These are phyloP conservation scores for Phrixothrix hirtus DNA, from an alignment of 2,888 invertebrate species.

Conservation along the genomic window DNA sequence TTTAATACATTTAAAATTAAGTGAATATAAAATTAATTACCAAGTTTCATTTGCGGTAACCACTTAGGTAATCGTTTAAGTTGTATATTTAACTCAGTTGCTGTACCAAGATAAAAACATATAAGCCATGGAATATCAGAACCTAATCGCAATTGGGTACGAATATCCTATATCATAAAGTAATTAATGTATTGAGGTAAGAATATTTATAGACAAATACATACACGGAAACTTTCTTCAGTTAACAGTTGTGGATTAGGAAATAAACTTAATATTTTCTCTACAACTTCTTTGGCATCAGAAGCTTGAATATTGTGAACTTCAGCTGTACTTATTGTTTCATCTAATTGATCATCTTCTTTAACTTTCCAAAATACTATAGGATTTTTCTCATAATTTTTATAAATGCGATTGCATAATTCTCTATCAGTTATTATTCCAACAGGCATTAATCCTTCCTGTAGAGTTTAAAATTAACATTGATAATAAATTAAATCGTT, in stretches of 20 bases:
- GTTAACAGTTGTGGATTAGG: slow-evolving; percentile 65
- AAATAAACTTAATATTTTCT: slow-evolving; percentile 62
- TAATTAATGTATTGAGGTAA: too few species aligned
- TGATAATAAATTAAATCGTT: background rate
- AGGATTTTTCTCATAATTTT: slow-evolving; percentile 43
- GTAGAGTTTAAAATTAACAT: slow-evolving; percentile 10
- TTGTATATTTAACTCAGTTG: slow-evolving; percentile 60
- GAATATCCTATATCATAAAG: slow-evolving; percentile 47
- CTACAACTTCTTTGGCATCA: slow-evolving; percentile 62
- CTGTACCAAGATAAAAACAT: slow-evolving; percentile 61
- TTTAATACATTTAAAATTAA: too few species aligned
- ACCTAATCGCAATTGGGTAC: slow-evolving; percentile 45
- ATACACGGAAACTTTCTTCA: slow-evolving; percentile 63
- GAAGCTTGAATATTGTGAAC: slow-evolving; percentile 47
- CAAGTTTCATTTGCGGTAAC: slow-evolving; percentile 60
- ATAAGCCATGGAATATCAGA: slow-evolving; percentile 59
- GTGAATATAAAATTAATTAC: too few species aligned
- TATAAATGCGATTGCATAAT: slow-evolving; percentile 58
- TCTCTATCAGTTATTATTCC: slow-evolving; percentile 56
- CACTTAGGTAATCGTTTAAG: slow-evolving; percentile 65
- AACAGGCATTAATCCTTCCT: slow-evolving; percentile 59
- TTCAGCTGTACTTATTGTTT: slow-evolving; percentile 27
- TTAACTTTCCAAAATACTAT: slow-evolving; percentile 50
- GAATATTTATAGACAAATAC: too few species aligned
- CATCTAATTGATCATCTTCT: slow-evolving; percentile 37